phyloP scores from a whole-genome alignment of 2,113 vertebrate genomes.

The Corythoichthys haematopterus region DNA sequence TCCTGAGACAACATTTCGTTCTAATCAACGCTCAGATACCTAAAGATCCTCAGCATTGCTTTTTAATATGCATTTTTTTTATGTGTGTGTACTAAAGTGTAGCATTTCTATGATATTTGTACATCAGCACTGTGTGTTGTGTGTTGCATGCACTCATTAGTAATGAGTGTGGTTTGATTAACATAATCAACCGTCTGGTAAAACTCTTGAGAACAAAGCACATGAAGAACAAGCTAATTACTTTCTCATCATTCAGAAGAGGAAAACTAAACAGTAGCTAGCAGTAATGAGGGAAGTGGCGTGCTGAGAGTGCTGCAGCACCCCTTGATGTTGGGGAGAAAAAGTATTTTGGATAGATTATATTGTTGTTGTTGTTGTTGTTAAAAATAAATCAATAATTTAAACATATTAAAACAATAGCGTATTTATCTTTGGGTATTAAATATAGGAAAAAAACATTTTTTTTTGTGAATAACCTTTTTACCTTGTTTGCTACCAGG shows the following conservation, averaged over 20 bases:
- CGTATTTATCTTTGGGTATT: too few species aligned
- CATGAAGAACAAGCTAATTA: slow-evolving; percentile 24
- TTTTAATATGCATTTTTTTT: too few species aligned
- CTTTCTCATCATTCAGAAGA: slow-evolving; percentile 12
- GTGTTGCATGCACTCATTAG: slow-evolving; percentile 13
- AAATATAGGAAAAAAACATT: too few species aligned
- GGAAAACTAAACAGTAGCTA: not conserved
- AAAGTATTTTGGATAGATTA: too few species aligned
- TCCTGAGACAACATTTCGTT: not conserved
- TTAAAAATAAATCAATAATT: too few species aligned
- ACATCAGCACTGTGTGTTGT: not conserved
- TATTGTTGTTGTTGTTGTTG: too few species aligned
- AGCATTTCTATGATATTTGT: not conserved
- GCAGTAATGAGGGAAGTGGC: not conserved
- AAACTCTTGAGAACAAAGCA: slow-evolving; percentile 10
- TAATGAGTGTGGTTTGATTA: slow-evolving; percentile 21
- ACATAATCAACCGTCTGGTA: slow-evolving; percentile 8
- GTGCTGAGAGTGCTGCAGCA: not conserved
- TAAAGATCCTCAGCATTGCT: not conserved
- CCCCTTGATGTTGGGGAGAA: too few species aligned
- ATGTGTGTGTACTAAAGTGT: not conserved
- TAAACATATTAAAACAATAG: too few species aligned
- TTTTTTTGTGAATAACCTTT: too few species aligned
- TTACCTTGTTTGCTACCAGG: too few species aligned
- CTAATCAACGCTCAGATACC: not conserved